Conservation (phyloP, 2,888 invertebrate genomes). For the Chironomus riparius region DNA sequence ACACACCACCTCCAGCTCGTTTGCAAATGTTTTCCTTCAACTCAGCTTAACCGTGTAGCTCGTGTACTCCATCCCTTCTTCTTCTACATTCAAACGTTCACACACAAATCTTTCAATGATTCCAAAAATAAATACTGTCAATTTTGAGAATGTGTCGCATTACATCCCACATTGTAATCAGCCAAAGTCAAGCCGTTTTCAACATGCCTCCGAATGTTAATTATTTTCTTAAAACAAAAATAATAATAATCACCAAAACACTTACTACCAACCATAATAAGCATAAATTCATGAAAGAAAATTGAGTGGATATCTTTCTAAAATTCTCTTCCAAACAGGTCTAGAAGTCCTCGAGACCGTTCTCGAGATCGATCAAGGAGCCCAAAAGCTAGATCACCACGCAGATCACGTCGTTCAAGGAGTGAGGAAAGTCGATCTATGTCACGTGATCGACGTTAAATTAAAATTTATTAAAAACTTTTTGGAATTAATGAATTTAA, state of each 20-base stretch:
- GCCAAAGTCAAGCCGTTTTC: neutral
- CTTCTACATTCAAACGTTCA: too few species aligned
- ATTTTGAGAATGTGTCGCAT: neutral
- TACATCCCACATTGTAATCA: neutral
- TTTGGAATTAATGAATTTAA: too few species aligned
- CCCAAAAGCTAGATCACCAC: constrained; percentile 32
- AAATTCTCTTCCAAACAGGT: neutral
- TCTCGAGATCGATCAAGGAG: neutral
- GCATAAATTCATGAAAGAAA: neutral
- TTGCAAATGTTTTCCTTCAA: too few species aligned
- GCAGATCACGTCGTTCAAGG: constrained; percentile 44
- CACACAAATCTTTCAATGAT: too few species aligned
- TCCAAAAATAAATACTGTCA: too few species aligned
- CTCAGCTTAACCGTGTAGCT: too few species aligned
- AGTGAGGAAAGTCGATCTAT: constrained; percentile 51
- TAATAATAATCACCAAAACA: neutral
- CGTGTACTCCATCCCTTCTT: too few species aligned
- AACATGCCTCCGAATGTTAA: neutral
- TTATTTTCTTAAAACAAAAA: neutral
- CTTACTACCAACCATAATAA: neutral
- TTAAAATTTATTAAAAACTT: neutral
- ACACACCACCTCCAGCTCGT: too few species aligned
- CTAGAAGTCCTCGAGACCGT: neutral
- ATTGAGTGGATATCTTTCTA: neutral
- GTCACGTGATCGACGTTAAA: constrained; percentile 50